Conservation (phyloP, 2,113 vertebrate genomes). For the Chaetodon trifascialis region DNA sequence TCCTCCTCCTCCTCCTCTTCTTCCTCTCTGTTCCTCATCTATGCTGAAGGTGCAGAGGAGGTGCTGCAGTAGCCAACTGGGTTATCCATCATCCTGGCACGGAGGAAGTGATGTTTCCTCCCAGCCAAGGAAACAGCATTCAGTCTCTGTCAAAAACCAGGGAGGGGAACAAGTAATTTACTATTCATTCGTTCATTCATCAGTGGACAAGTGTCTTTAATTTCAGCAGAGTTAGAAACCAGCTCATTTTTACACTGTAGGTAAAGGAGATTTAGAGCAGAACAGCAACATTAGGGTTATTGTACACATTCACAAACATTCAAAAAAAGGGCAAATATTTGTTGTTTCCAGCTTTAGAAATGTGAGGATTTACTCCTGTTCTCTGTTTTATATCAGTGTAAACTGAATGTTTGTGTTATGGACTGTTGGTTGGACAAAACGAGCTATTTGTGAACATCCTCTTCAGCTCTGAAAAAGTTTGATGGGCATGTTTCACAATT, state of each 20-base stretch:
- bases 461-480: no score
- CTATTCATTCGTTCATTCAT: no score
- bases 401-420: no score
- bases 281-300: background rate
- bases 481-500: background rate
- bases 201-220: no score
- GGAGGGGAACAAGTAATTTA: background rate
- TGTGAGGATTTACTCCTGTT: background rate
- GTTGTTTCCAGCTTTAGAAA: background rate
- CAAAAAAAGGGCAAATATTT: no score
- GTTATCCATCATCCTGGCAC: constrained; percentile 55
- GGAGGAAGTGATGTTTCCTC: constrained; percentile 38
- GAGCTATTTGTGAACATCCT: no score
- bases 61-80: constrained; percentile 28
- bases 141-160: background rate
- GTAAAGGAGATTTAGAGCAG: background rate
- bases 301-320: background rate
- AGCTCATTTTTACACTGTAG: no score
- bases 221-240: background rate
- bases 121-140: background rate
- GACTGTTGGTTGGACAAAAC: no score
- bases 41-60: constrained; percentile 35
- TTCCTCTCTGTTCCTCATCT: constrained; percentile 34
- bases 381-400: no score
- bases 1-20: constrained; percentile 21